Evolutionary conservation across 2,888 invertebrate species (phyloP).

Genomic region (Dioctria rufipes): DNA sequence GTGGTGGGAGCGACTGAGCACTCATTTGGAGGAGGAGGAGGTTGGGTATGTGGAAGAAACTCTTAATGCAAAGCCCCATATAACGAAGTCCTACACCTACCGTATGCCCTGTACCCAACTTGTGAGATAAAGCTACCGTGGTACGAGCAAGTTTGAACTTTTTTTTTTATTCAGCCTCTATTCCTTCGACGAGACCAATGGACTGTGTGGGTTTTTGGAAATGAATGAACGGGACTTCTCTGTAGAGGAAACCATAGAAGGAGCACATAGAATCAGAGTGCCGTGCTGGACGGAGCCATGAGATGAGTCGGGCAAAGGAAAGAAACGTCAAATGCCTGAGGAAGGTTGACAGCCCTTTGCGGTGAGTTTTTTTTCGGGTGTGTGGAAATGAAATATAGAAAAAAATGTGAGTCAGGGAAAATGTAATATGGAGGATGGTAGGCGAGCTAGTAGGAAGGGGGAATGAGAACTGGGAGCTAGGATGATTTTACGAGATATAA

Average conservation of each 20-base stretch:
- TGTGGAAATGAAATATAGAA: conserved; percentile 49
- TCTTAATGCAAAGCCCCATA: conserved; percentile 45
- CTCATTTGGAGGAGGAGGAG: background rate
- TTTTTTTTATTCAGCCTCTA: conserved; percentile 24
- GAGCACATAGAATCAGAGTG: conserved; percentile 39
- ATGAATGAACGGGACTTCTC: conserved; percentile 52
- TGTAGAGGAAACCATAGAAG: conserved; percentile 52
- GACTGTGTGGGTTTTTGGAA: conserved; percentile 53
- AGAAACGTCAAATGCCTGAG: conserved; percentile 58
- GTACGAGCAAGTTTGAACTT: conserved; percentile 51
- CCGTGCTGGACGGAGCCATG: background rate
- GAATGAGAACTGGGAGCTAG: too few species aligned
- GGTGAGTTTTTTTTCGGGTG: conserved; percentile 48
- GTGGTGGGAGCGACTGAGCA: background rate
- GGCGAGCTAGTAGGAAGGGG: background rate
- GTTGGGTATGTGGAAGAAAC: background rate
- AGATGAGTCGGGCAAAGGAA: conserved; percentile 53
- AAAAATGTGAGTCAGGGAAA: conserved; percentile 22
- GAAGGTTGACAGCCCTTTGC: conserved; percentile 58
- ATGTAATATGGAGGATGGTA: background rate
- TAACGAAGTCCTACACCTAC: conserved; percentile 50
- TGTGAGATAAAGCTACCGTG: conserved; percentile 46
- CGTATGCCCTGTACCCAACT: conserved; percentile 49
- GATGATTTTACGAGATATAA: conserved; percentile 2
- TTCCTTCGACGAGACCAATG: conserved; percentile 52